A percentile compares a stretch with the other conserved stretches of the same genome.
phyloP scores from a whole-genome alignment of 2,888 invertebrate genomes.

The Erebia ligea region DNA sequence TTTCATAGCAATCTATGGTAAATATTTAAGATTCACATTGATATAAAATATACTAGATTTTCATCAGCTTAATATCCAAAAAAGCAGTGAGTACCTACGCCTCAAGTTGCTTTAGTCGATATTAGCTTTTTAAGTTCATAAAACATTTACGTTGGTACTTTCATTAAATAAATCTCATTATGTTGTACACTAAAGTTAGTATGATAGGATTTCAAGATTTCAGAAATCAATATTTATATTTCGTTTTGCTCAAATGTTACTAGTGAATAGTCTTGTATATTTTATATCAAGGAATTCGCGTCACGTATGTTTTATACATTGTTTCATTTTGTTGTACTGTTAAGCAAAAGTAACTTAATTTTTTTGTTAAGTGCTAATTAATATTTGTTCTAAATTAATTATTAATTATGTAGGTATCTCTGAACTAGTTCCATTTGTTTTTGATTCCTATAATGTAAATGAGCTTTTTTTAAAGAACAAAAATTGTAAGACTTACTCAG shows the following conservation, averaged over 20 bases:
- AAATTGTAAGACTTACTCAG: neutral
- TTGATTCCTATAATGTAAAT: slow-evolving; percentile 3
- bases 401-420: neutral
- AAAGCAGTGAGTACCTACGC: neutral
- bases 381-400: neutral
- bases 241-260: slow-evolving; percentile 3
- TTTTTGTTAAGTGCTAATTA: neutral
- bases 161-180: neutral
- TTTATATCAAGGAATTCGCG: slow-evolving; percentile 4
- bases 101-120: neutral
- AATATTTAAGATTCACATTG: slow-evolving; percentile 12
- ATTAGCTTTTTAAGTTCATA: neutral
- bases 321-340: neutral
- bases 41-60: slow-evolving; percentile 23
- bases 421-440: neutral
- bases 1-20: slow-evolving; percentile 12
- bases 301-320: neutral
- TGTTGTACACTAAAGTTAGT: neutral
- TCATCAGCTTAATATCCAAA: neutral
- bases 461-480: slow-evolving; percentile 3
- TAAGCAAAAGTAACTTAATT: neutral
- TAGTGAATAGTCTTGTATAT: slow-evolving; percentile 1
- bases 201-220: neutral
- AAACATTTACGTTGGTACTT: neutral
- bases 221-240: neutral